Base-by-base conservation (phyloP, 2,888 invertebrate genomes). In the Tholera decimalis region DNA sequence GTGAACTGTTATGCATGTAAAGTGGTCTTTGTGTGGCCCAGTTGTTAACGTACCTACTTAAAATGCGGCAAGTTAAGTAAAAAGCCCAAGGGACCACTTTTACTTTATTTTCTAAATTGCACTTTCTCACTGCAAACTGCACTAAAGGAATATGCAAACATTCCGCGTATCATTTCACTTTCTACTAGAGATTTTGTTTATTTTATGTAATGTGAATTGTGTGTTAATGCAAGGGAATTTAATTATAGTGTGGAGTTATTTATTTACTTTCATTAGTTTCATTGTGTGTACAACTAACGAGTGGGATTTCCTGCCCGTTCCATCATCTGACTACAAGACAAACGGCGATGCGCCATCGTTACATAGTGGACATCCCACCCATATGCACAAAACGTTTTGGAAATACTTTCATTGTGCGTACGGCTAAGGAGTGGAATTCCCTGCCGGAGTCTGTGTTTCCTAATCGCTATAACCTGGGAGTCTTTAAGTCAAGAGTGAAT, bases 21-120 rank as follows among this genome's bases (percentile, higher is more conserved):
- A 66, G 3, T 8, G 0, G 3, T 3, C 22, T 49, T 73, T 77
- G 74, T 77, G 18, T 35, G 37, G 55, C 50, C 35, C 43, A 39
- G 44, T 54, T 54, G 28, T 30, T 15, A 59, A 37, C n/a, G n/a
- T n/a, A n/a, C 43, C 61, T 43, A 70, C 57, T 77, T 77, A 20
- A 46, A 55, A 73, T 74, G 49, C 59, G 15, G 20, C 28, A 18
- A 26, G 20, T 35, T 24, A 26, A 22, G 67, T 66, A 26, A 55
- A 53, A 68, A 39, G 47, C 77, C 70, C 66, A 57, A 61, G 80
- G 80, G 80, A 73, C 44, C 13, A 79, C 80, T 82, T 77, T 80
- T 80, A 80, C 80, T 80, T 78, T 61, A 46, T 66, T 70, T 61
- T 65, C 70, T 68, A 77, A 59, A 76, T 28, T 70, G 50, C 79